A percentile compares a stretch with the other conserved stretches of the same genome.
These are phyloP conservation scores for Listronotus bonariensis DNA, from an alignment of 1,140 invertebrate species.

Conservation along the genomic window DNA sequence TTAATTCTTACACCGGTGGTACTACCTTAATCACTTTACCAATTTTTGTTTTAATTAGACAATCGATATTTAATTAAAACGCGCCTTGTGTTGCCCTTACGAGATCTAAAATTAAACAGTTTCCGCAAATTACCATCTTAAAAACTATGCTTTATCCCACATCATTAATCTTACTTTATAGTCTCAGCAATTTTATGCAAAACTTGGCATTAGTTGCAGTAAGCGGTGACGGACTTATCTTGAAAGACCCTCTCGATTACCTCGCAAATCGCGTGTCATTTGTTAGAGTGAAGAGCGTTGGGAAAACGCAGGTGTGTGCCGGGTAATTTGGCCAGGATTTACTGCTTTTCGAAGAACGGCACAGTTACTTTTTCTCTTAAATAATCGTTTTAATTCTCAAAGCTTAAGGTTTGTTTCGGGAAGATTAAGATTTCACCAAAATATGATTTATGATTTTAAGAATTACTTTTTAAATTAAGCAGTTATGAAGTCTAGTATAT, in stretches of 20 bases:
- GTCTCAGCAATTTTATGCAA: slow-evolving; percentile 51
- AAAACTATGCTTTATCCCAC: slow-evolving; percentile 47
- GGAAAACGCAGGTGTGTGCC: slow-evolving; percentile 47
- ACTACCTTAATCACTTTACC: too few species aligned
- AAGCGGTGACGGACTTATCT: slow-evolving; percentile 48
- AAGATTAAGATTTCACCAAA: slow-evolving; percentile 32
- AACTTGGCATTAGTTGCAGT: slow-evolving; percentile 49
- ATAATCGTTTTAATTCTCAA: slow-evolving; percentile 32
- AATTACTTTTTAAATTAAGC: slow-evolving; percentile 2
- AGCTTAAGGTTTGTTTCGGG: slow-evolving; percentile 22
- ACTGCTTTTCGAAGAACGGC: slow-evolving; percentile 33
- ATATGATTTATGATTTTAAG: slow-evolving; percentile 25
- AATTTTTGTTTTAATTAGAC: too few species aligned
- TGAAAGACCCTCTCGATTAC: slow-evolving; percentile 48
- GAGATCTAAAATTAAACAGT: not conserved
- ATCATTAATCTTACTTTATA: slow-evolving; percentile 53
- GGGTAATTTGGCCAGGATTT: slow-evolving; percentile 51
- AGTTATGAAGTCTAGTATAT: too few species aligned
- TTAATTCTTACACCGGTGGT: too few species aligned
- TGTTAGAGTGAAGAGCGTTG: slow-evolving; percentile 46
- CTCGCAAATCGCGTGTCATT: slow-evolving; percentile 52
- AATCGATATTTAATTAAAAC: too few species aligned
- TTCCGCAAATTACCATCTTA: slow-evolving; percentile 44
- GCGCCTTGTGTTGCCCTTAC: too few species aligned
- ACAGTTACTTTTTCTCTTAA: slow-evolving; percentile 33